phyloP scores from a whole-genome alignment of 2,113 vertebrate genomes.

The Lagenorhynchus albirostris region DNA sequence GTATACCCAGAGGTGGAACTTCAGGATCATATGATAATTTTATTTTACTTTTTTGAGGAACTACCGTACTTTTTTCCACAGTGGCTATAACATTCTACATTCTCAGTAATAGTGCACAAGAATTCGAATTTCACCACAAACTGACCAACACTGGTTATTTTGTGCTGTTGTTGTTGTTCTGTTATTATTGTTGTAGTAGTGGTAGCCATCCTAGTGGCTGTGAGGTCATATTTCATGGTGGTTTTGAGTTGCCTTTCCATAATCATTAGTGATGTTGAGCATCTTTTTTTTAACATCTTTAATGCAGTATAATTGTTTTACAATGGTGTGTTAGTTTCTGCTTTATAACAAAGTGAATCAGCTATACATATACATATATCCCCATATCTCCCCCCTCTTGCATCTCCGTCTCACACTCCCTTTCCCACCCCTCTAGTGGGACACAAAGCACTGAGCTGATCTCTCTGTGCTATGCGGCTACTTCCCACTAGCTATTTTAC shows the following conservation, averaged over 20 bases:
- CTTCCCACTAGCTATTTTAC: no score
- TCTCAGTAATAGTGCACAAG: background rate
- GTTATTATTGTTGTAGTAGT: background rate
- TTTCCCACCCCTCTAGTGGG: no score
- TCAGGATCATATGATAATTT: background rate
- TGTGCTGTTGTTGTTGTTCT: background rate
- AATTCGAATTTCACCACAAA: background rate
- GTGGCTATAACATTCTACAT: background rate
- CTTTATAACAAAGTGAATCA: no score
- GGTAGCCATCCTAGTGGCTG: background rate
- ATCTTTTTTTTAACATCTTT: no score
- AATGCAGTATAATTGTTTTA: no score
- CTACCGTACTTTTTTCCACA: background rate
- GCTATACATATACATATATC: no score
- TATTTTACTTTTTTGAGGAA: background rate
- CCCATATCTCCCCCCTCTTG: no score
- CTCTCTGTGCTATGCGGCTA: no score
- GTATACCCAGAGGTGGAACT: background rate
- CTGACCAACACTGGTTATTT: background rate
- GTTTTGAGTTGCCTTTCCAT: background rate
- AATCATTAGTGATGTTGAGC: no score
- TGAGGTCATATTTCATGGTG: background rate
- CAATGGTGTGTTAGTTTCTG: no score
- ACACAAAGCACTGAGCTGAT: no score
- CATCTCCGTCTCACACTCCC: no score